phyloP scores from a whole-genome alignment of 2,797 vertebrate genomes.

The Chelmon rostratus region DNA sequence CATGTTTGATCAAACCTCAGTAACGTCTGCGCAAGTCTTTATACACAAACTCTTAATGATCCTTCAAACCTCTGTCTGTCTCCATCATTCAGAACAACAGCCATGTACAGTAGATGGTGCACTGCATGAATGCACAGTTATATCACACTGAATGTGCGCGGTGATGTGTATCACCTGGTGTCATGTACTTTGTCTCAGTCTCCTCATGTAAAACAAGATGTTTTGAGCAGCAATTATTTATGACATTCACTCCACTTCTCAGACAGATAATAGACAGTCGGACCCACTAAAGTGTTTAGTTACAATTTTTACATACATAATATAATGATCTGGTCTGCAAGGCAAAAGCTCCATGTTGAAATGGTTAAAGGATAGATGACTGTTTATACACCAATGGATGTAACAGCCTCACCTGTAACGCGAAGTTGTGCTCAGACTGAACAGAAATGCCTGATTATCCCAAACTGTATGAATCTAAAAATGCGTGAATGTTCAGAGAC shows the following conservation, averaged over 20 bases:
- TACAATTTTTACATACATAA: not conserved
- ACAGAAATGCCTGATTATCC: not conserved
- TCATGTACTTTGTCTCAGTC: not conserved
- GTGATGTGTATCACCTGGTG: not conserved
- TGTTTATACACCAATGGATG: not conserved
- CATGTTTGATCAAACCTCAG: not conserved
- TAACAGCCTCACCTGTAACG: too few relatives aligned
- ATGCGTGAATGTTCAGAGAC: not conserved
- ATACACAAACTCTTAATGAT: not conserved
- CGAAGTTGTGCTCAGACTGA: too few relatives aligned
- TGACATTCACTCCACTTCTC: not conserved
- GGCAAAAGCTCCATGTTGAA: not conserved
- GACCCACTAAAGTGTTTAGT: not conserved
- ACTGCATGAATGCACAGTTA: not conserved
- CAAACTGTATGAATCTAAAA: not conserved
- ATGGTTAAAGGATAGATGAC: not conserved
- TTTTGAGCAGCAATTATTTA: not conserved
- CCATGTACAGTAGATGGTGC: not conserved
- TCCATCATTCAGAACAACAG: not conserved
- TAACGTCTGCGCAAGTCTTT: not conserved
- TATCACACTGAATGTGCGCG: not conserved
- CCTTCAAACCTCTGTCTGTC: not conserved
- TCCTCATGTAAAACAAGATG: not conserved
- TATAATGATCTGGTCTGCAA: not conserved
- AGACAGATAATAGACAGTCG: not conserved